phyloP scores from a whole-genome alignment of 2,113 vertebrate genomes.

The Silurus meridionalis region DNA sequence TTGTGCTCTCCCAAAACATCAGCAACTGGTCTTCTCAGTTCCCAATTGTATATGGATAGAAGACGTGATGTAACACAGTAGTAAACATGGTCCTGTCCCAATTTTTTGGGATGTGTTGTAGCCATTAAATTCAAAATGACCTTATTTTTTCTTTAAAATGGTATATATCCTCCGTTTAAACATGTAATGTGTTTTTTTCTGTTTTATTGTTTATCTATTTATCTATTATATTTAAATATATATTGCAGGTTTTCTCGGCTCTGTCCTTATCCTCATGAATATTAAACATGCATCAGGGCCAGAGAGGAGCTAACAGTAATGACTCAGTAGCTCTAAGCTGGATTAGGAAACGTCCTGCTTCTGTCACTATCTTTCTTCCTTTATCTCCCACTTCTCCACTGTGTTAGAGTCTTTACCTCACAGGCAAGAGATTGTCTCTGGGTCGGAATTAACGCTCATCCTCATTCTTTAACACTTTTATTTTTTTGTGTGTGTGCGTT shows the following conservation, averaged over 20 bases:
- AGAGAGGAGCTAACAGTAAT: conserved; percentile 50
- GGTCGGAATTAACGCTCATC: conserved; percentile 53
- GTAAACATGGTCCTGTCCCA: too few species aligned
- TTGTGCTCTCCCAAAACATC: too few species aligned
- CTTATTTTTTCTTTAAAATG: too few species aligned
- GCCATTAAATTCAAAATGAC: too few species aligned
- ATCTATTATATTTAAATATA: conserved; percentile 25
- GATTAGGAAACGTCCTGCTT: conserved; percentile 46
- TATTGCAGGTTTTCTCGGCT: conserved; percentile 45
- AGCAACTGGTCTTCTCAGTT: too few species aligned
- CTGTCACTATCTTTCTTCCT: not conserved
- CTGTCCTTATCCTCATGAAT: conserved; percentile 47
- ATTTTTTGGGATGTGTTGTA: too few species aligned
- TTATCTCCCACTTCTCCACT: not conserved
- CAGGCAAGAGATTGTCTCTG: conserved; percentile 48
- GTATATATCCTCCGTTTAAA: too few species aligned
- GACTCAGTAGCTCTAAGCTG: conserved; percentile 45
- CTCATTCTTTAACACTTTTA: conserved; percentile 54
- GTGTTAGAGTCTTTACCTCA: not conserved
- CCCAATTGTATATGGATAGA: too few species aligned
- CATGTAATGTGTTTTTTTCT: too few species aligned
- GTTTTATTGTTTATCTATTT: too few species aligned
- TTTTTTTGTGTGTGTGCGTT: conserved; percentile 15
- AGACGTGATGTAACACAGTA: too few species aligned
- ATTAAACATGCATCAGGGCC: conserved; percentile 53